These are phyloP conservation scores for Actinemys pallida DNA, from an alignment of 2,113 vertebrate species.

Conservation along the genomic window DNA sequence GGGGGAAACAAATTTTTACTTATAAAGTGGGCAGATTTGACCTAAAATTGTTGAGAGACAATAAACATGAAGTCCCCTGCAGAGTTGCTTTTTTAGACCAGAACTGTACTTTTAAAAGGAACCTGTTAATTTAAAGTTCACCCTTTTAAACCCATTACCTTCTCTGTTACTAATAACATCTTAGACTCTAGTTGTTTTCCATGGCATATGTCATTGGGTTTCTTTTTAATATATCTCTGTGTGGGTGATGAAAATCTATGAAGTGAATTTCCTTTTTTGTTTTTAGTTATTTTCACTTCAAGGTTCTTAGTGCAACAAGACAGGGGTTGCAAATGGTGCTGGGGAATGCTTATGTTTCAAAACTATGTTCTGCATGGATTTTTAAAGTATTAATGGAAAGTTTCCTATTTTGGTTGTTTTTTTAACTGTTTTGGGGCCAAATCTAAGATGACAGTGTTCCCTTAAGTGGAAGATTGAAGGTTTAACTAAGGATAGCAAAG, in stretches of 20 bases:
- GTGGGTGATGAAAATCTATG: neutral
- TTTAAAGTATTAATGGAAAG: slow-evolving; percentile 12
- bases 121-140: neutral
- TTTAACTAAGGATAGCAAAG: neutral
- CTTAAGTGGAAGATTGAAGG: neutral
- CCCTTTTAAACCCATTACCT: neutral
- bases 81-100: neutral
- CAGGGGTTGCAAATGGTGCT: neutral
- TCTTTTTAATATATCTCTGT: neutral
- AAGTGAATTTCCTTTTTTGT: neutral
- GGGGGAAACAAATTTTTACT: neutral
- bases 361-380: slow-evolving; percentile 24
- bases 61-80: neutral
- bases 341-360: neutral
- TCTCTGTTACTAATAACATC: neutral
- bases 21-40: neutral
- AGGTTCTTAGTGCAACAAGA: slow-evolving; percentile 20
- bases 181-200: neutral
- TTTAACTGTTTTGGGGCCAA: neutral
- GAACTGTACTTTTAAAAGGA: slow-evolving; percentile 13
- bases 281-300: neutral
- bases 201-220: neutral
- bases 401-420: neutral
- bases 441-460: neutral
- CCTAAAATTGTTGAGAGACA: neutral